Conservation (phyloP, 2,113 vertebrate genomes). For the Chrysemys picta region DNA sequence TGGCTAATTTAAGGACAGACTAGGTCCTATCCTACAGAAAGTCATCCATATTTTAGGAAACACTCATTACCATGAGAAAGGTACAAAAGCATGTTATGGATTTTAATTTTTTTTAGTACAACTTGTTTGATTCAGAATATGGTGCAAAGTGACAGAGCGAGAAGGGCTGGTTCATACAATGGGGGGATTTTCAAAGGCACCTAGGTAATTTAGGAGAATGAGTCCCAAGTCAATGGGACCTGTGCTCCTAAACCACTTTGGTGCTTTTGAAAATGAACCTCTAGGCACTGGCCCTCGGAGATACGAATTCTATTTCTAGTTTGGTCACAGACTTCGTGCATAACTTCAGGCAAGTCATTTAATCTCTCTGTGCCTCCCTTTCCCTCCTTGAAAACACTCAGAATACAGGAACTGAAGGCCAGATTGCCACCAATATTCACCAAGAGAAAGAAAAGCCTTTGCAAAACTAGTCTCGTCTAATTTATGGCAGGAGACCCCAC, state of each 20-base stretch:
- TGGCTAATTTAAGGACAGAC: not conserved
- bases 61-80: not conserved
- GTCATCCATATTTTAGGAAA: not conserved
- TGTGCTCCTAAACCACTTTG: not conserved
- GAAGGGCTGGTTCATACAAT: not conserved
- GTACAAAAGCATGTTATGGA: not conserved
- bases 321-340: not conserved
- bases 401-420: not conserved
- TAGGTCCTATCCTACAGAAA: not conserved
- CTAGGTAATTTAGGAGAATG: not conserved
- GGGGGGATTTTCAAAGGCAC: not conserved
- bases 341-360: not conserved
- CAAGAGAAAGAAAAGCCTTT: not conserved
- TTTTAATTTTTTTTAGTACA: not conserved
- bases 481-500: not conserved
- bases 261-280: not conserved
- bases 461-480: not conserved
- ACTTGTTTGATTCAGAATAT: not conserved
- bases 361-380: rapidly evolving
- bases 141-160: not conserved
- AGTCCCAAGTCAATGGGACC: rapidly evolving
- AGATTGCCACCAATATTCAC: not conserved
- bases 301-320: rapidly evolving
- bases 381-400: not conserved
- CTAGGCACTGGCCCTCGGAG: rapidly evolving